These are phyloP conservation scores for Apodemus sylvaticus DNA, from an alignment of 2,113 vertebrate species.

Conservation along the genomic window DNA sequence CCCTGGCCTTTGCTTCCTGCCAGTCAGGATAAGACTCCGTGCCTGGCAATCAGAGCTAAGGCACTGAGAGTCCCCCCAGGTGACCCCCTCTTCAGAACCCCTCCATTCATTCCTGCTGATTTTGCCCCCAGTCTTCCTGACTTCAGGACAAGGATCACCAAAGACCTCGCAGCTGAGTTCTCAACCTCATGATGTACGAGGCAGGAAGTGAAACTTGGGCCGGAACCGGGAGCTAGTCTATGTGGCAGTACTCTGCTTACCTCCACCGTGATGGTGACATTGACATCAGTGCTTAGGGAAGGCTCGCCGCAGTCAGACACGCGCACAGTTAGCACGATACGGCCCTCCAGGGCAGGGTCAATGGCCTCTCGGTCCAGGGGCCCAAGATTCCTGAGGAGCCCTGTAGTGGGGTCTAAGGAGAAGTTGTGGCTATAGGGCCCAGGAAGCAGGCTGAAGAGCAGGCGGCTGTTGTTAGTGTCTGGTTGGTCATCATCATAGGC, in stretches of 20 bases:
- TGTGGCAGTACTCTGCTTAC: slow-evolving; percentile 78
- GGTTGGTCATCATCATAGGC: slow-evolving; percentile 91
- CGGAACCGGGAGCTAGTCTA: too few species aligned
- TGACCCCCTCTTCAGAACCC: background rate
- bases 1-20: background rate
- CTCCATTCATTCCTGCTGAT: background rate
- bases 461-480: slow-evolving; percentile 85
- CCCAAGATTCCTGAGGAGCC: slow-evolving; percentile 83
- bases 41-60: background rate
- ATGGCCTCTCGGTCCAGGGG: slow-evolving; percentile 90
- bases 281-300: slow-evolving; percentile 63
- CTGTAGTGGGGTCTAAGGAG: slow-evolving; percentile 83
- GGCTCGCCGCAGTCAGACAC: slow-evolving; percentile 89
- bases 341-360: slow-evolving; percentile 81
- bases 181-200: accelerated
- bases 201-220: background rate
- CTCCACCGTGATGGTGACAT: slow-evolving; percentile 89
- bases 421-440: slow-evolving; percentile 89
- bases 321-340: slow-evolving; percentile 85
- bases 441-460: slow-evolving; percentile 85
- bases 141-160: background rate
- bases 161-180: background rate
- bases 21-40: background rate
- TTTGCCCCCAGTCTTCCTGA: background rate
- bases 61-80: background rate